Percentiles rank a stretch among this genome's conserved stretches.
phyloP scores from a whole-genome alignment of 2,888 invertebrate species.

The Caradrina clavipalpis region DNA sequence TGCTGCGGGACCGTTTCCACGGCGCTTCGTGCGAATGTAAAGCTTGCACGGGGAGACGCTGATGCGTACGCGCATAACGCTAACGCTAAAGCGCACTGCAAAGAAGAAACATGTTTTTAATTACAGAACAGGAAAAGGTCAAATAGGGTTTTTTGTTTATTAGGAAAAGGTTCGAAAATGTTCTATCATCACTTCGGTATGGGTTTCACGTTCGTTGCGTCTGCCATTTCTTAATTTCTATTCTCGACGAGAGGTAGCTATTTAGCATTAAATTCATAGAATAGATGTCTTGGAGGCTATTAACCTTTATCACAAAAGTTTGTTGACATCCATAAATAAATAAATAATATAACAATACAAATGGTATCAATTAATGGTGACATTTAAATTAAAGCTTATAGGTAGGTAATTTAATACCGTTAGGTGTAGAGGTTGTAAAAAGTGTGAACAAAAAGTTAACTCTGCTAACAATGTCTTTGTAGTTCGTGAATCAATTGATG shows the following conservation, averaged over 20 bases:
- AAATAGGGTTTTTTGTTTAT: not conserved
- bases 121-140: not conserved
- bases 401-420: constrained; percentile 69
- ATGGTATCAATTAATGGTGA: constrained; percentile 80
- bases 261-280: constrained; percentile 78
- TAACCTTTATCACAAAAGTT: constrained; percentile 79
- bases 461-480: constrained; percentile 65
- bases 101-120: constrained; percentile 33
- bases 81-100: constrained; percentile 77
- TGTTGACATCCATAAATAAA: constrained; percentile 75
- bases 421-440: constrained; percentile 70
- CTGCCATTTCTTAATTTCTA: constrained; percentile 58
- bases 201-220: constrained; percentile 27
- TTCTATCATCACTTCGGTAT: constrained; percentile 8
- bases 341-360: constrained; percentile 81
- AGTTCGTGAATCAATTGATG: constrained; percentile 62
- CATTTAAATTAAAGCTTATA: constrained; percentile 72
- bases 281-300: constrained; percentile 79
- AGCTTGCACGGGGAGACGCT: constrained; percentile 79
- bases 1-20: constrained; percentile 85
- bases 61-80: constrained; percentile 74
- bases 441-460: constrained; percentile 68
- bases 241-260: constrained; percentile 69
- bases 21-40: constrained; percentile 79
- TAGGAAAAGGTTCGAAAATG: not conserved